phyloP scores from a whole-genome alignment of 2,797 vertebrate species.

The Iguana delicatissima region DNA sequence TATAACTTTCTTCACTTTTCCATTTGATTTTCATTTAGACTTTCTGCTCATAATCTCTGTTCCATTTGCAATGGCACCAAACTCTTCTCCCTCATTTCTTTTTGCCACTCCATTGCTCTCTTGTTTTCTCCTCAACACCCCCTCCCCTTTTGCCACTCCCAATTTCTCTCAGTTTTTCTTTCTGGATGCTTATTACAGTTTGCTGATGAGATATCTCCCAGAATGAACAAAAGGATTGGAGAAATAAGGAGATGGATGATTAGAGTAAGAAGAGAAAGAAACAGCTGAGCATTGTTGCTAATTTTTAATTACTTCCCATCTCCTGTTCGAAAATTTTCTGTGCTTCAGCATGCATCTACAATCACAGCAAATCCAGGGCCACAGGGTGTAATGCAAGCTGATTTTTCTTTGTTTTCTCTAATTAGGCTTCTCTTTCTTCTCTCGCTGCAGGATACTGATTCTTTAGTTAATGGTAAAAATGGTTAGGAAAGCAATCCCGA shows the following conservation, averaged over 20 bases:
- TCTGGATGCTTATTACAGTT: constrained; percentile 25
- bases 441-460: constrained; percentile 46
- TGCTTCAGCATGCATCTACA: constrained; percentile 43
- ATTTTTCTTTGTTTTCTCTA: constrained; percentile 50
- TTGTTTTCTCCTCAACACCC: not conserved
- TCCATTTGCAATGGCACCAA: not conserved
- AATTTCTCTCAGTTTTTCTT: constrained; percentile 35
- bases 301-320: constrained; percentile 41
- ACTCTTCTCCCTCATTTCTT: not conserved
- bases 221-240: constrained; percentile 21
- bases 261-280: constrained; percentile 33
- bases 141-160: not conserved
- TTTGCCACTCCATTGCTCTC: not conserved
- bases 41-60: not conserved
- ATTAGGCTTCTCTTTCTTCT: constrained; percentile 55
- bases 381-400: constrained; percentile 52
- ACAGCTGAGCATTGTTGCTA: constrained; percentile 4
- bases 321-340: constrained; percentile 31
- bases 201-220: constrained; percentile 20
- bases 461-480: constrained; percentile 47
- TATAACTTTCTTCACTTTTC: constrained; percentile 27
- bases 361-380: constrained; percentile 39
- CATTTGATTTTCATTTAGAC: constrained; percentile 21
- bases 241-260: constrained; percentile 32
- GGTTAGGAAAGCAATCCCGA: constrained; percentile 51